These are phyloP conservation scores for Sebastes umbrosus DNA, from an alignment of 2,797 vertebrate genomes.

Conservation along the genomic window DNA sequence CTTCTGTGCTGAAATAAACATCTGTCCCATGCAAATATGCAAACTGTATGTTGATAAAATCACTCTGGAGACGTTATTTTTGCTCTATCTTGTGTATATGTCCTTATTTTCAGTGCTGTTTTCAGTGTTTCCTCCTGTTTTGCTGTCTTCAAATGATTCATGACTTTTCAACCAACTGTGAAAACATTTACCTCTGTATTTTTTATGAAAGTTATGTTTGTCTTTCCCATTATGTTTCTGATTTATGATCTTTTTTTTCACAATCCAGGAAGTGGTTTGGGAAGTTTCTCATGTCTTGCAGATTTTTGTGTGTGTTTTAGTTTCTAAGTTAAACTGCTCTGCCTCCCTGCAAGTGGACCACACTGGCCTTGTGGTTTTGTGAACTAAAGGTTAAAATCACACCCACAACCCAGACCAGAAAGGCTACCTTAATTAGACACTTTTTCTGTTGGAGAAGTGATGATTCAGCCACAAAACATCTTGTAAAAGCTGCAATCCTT, in stretches of 20 bases:
- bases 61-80: not conserved
- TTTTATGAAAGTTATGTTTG: conserved; percentile 4
- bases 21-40: not conserved
- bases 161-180: not conserved
- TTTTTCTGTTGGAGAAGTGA: not conserved
- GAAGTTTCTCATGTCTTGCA: not conserved
- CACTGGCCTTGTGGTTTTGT: conserved; percentile 32
- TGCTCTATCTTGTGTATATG: not conserved
- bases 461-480: not conserved
- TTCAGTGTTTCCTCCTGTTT: not conserved
- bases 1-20: not conserved
- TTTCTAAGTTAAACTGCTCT: conserved; percentile 4
- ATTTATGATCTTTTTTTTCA: not conserved
- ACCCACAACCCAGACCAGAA: conserved; percentile 25
- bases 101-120: not conserved
- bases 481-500: not conserved
- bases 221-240: not conserved
- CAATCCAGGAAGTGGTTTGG: conserved; percentile 2
- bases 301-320: not conserved
- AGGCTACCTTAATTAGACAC: conserved; percentile 2
- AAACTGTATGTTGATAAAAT: not conserved
- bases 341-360: conserved; percentile 8
- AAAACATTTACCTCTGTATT: not conserved
- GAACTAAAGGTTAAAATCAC: conserved; percentile 38
- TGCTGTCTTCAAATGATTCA: conserved; percentile 4